Evolutionary conservation across 1,140 invertebrate genomes (phyloP).

Genomic region (Drosophila pruinosa): DNA sequence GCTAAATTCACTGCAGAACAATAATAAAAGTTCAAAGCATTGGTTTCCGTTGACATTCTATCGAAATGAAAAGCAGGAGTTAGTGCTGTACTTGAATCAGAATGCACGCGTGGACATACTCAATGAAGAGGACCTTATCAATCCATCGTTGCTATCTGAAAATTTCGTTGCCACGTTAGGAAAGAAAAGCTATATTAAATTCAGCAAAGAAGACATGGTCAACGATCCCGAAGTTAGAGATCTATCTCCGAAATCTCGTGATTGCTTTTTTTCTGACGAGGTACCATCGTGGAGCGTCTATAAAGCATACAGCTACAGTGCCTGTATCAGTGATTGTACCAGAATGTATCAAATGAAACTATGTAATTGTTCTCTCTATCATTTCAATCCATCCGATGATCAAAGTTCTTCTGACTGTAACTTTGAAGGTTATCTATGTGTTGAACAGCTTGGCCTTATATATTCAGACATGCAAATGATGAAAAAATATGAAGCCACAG

Average conservation of each 20-base stretch:
- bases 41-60: constrained; percentile 46
- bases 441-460: constrained; percentile 54
- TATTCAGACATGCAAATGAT: constrained; percentile 55
- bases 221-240: constrained; percentile 71
- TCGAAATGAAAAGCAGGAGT: constrained; percentile 29
- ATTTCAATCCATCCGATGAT: constrained; percentile 39
- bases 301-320: constrained; percentile 84
- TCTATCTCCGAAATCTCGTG: constrained; percentile 67
- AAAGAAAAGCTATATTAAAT: constrained; percentile 49
- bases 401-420: constrained; percentile 53
- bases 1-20: constrained; percentile 84
- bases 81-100: constrained; percentile 26
- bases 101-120: constrained; percentile 42
- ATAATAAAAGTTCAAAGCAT: constrained; percentile 37
- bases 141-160: constrained; percentile 45
- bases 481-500: constrained; percentile 27
- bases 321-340: constrained; percentile 84
- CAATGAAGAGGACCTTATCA: constrained; percentile 66
- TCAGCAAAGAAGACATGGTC: constrained; percentile 47
- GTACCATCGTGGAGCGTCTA: constrained; percentile 77
- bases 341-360: constrained; percentile 77
- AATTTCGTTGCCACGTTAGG: constrained; percentile 32
- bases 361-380: constrained; percentile 83
- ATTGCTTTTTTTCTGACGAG: constrained; percentile 84
- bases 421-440: constrained; percentile 44